phyloP scores from a whole-genome alignment of 2,888 invertebrate genomes.

The Leucozona laternaria region DNA sequence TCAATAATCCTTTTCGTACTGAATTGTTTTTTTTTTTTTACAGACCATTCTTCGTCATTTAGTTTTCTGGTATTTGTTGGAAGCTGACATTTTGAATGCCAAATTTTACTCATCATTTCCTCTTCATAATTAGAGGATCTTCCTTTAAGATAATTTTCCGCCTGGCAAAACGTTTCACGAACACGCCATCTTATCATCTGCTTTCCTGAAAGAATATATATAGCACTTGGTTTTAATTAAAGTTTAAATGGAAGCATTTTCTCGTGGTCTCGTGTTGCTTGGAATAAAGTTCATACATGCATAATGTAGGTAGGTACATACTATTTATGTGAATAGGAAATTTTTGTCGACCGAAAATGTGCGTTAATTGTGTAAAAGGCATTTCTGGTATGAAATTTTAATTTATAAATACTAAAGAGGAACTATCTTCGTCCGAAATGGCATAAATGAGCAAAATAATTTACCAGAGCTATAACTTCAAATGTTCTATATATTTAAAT shows the following conservation, averaged over 20 bases:
- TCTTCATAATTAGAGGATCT: constrained; percentile 48
- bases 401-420: not conserved
- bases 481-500: too few species aligned
- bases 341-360: not conserved
- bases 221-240: constrained; percentile 39
- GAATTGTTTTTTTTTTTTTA: not conserved
- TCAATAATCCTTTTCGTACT: not conserved
- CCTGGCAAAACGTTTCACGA: not conserved
- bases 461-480: too few species aligned
- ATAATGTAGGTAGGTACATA: not conserved
- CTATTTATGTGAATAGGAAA: not conserved
- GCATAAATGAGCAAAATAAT: too few species aligned
- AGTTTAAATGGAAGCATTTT: constrained; percentile 8
- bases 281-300: not conserved
- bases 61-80: not conserved
- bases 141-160: constrained; percentile 43
- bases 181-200: not conserved
- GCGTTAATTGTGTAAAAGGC: not conserved
- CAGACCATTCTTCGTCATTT: constrained; percentile 3
- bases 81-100: constrained; percentile 8
- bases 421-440: not conserved
- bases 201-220: not conserved
- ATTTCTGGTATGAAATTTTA: not conserved
- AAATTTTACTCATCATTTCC: constrained; percentile 38
- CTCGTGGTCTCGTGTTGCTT: not conserved